Evolutionary conservation across 2,797 vertebrate genomes (phyloP), one percentile per base, ranked within the genome.

Genomic region (Amblyraja radiata): DNA sequence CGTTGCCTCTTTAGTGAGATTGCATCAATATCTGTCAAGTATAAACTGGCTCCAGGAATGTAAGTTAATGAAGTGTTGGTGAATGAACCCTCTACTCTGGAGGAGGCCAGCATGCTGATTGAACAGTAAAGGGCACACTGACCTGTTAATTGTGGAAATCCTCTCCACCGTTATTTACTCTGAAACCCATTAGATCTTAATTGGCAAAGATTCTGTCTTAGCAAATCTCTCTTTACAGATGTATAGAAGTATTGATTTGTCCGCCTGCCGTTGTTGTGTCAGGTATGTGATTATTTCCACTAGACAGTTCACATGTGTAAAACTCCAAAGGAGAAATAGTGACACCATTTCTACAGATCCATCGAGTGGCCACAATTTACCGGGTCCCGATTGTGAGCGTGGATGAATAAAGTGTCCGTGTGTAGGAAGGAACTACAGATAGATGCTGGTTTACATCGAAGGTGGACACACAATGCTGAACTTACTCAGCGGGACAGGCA

Each of bases 101-200:
- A 68, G 61, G 68, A 84, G 54, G 25, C 54, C 54, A 61, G 54
- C 61, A 28, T n/a, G 11, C 25, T 61, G 61, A 88, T 65, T 32
- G 32, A 65, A 32, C n/a, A 16, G 58, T 13, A 32, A 68, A 36
- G n/a, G 84, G 1, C 32, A 28, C 65, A n/a, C 61, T 88, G 63
- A 32, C 36, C n/a, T 68, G 63, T 32, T 88, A 65, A 88, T n/a
- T 88, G 61, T 65, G 32, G 65, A 65, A 61, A 28, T 61, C 54
- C 6, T 88, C 61, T 1, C 84, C 11, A 68, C 21, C 10, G 7
- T 8, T 21, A 88, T 18, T n/a, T 68, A 88, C 61, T 68, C 68
- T 88, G 13, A 36, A 68, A 88, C 28, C 36, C 63, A 9, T 88
- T 68, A 84, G 81, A 84, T 84, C 25, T 84, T 84, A 84, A 84